A percentile compares a stretch with the other conserved stretches of the same genome.
phyloP scores from a whole-genome alignment of 2,888 invertebrate species.

The Cheilosia vernalis region DNA sequence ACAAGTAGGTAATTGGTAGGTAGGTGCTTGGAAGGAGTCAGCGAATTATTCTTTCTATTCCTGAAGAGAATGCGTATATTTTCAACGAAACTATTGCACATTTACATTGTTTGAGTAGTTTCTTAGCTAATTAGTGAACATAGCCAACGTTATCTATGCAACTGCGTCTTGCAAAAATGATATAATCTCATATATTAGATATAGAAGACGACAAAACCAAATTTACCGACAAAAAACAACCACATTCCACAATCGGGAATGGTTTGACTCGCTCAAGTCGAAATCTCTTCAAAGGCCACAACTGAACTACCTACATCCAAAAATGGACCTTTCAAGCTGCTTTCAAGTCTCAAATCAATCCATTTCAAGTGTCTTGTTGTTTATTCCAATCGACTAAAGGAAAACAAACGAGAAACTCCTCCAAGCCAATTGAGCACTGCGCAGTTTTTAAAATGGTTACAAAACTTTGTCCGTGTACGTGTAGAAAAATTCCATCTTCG shows the following conservation, averaged over 20 bases:
- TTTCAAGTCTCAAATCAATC: constrained; percentile 30
- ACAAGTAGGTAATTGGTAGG: background rate
- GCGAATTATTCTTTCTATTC: background rate
- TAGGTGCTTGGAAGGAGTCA: background rate
- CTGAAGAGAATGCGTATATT: background rate
- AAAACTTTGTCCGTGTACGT: constrained; percentile 19
- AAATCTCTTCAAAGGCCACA: constrained; percentile 5
- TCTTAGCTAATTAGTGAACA: too few species aligned
- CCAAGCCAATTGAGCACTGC: background rate
- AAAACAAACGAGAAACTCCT: background rate
- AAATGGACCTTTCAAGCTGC: constrained; percentile 45
- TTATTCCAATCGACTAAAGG: constrained; percentile 25
- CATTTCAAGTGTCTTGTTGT: constrained; percentile 28
- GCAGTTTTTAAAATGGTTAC: constrained; percentile 47
- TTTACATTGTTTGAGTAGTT: too few species aligned
- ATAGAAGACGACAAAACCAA: background rate
- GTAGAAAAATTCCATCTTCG: constrained; percentile 38
- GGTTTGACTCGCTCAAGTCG: background rate
- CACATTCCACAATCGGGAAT: constrained; percentile 20
- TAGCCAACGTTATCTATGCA: too few species aligned
- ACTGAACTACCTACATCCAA: constrained; percentile 13
- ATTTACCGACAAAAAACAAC: constrained; percentile 16
- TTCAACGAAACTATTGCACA: background rate
- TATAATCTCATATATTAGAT: background rate
- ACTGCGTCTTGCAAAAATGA: too few species aligned